Conservation (phyloP, 2,888 invertebrate species). For the Pyrrhia umbra region DNA sequence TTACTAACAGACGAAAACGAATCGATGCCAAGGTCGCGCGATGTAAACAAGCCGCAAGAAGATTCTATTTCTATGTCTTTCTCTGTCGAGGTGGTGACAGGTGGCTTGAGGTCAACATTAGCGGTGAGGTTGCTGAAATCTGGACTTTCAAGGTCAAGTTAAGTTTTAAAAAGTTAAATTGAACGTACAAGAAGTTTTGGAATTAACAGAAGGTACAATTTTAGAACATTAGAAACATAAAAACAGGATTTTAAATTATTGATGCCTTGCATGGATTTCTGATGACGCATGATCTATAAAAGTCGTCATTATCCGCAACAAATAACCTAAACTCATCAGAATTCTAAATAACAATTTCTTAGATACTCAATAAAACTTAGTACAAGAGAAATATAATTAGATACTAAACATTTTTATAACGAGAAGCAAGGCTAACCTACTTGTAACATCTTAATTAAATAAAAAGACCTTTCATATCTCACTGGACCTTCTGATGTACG, state of each 20-base stretch:
- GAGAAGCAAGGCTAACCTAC: constrained; percentile 9
- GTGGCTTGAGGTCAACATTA: constrained; percentile 32
- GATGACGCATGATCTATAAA: too few relatives aligned
- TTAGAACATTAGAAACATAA: too few relatives aligned
- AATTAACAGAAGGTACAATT: too few relatives aligned
- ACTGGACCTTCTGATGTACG: constrained; percentile 46
- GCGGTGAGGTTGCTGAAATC: constrained; percentile 2
- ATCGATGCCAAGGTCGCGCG: constrained; percentile 75
- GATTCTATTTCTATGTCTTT: constrained; percentile 62
- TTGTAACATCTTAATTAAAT: constrained; percentile 29
- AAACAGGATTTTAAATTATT: too few relatives aligned
- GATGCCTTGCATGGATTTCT: too few relatives aligned
- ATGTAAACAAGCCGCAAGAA: constrained; percentile 58
- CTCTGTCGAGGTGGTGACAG: constrained; percentile 39
- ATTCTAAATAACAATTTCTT: too few relatives aligned
- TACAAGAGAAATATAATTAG: constrained; percentile 11
- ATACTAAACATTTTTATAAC: constrained; percentile 24
- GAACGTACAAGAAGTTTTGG: background rate
- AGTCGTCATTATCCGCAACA: too few relatives aligned
- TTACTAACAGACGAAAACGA: constrained; percentile 67
- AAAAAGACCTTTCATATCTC: constrained; percentile 54
- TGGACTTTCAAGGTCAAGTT: constrained; percentile 4
- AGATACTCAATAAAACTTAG: constrained; percentile 7
- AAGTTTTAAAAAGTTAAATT: background rate
- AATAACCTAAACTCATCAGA: too few relatives aligned